phyloP scores from a whole-genome alignment of 2,888 invertebrate genomes.

The Conistra vaccinii region DNA sequence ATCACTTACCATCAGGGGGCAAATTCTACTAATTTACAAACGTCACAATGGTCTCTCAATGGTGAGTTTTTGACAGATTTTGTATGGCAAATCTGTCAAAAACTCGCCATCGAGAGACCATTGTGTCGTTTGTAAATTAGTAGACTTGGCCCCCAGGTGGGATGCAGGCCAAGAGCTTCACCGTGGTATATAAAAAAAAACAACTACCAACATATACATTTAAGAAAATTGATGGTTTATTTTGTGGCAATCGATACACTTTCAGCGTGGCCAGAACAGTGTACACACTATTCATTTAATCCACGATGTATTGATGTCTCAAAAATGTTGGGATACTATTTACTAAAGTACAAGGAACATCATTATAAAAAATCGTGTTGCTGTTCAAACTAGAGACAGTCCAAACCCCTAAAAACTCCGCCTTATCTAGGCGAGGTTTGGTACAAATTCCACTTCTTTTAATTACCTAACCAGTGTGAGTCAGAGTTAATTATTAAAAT shows the following conservation, averaged over 20 bases:
- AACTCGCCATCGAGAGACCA: no score
- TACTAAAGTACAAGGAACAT: background rate
- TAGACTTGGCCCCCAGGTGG: no score
- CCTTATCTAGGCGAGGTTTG: background rate
- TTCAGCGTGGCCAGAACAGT: background rate
- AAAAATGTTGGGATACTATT: background rate
- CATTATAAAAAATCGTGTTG: background rate
- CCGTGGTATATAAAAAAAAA: no score
- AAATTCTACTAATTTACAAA: no score
- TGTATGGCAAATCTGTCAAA: no score
- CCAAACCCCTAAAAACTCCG: background rate
- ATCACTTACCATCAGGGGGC: no score
- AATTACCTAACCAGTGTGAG: background rate
- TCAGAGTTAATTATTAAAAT: conserved; percentile 31
- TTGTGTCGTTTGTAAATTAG: no score
- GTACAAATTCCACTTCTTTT: conserved; percentile 13
- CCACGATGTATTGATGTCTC: background rate
- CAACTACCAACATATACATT: background rate
- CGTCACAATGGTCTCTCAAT: no score
- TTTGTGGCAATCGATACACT: background rate
- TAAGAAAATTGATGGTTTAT: background rate
- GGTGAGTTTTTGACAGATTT: no score
- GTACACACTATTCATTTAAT: background rate
- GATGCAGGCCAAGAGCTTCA: no score
- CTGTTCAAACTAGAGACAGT: background rate